These are phyloP conservation scores for Cyrtonyx montezumae DNA, from an alignment of 2,113 vertebrate genomes.

Conservation along the genomic window DNA sequence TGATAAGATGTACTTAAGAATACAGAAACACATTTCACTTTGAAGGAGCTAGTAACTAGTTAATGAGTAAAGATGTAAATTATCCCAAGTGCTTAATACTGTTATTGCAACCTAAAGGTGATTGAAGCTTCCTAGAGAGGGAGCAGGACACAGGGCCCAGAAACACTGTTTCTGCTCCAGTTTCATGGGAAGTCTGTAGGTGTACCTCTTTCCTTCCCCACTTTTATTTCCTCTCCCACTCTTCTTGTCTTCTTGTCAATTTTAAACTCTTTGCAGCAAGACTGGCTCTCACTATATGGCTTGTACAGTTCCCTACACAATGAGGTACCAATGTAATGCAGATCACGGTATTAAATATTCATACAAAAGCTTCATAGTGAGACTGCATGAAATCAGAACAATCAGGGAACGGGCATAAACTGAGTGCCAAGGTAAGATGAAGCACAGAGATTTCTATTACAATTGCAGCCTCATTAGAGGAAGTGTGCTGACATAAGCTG, in stretches of 20 bases:
- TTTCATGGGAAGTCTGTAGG: background rate
- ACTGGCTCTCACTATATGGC: background rate
- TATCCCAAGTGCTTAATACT: background rate
- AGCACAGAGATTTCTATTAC: slow-evolving; percentile 66
- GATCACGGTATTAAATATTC: slow-evolving; percentile 63
- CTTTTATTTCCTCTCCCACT: background rate
- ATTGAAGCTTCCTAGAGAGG: background rate
- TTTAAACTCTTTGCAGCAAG: slow-evolving; percentile 6
- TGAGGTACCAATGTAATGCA: slow-evolving; percentile 52
- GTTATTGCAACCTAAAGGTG: background rate
- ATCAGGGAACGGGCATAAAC: slow-evolving; percentile 30
- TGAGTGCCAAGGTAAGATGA: slow-evolving; percentile 53
- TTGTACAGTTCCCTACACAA: slow-evolving; percentile 3
- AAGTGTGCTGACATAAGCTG: slow-evolving; percentile 71
- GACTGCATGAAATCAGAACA: slow-evolving; percentile 67
- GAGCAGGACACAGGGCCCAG: background rate
- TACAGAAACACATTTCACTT: background rate
- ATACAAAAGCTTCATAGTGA: slow-evolving; percentile 54
- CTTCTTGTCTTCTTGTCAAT: slow-evolving; percentile 20
- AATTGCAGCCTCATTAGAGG: slow-evolving; percentile 69
- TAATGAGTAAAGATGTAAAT: slow-evolving; percentile 30
- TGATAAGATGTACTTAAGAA: background rate
- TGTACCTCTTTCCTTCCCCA: background rate
- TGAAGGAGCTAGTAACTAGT: background rate
- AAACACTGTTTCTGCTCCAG: background rate